phyloP scores from a whole-genome alignment of 2,113 vertebrate species.

The Mastomys natalensis region DNA sequence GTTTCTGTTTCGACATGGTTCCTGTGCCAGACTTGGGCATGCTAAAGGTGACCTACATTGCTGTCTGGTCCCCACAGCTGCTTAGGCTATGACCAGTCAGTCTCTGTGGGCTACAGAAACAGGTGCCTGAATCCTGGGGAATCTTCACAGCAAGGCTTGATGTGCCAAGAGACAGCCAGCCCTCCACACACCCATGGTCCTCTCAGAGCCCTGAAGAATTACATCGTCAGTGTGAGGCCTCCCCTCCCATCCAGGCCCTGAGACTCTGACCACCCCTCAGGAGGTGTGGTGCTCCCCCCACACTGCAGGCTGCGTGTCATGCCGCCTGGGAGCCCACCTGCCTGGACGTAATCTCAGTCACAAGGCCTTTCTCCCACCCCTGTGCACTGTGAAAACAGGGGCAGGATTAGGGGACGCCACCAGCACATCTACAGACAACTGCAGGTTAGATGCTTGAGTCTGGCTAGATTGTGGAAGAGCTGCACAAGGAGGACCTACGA shows the following conservation, averaged over 20 bases:
- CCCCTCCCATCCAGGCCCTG: too few species aligned
- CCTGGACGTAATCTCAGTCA: neutral
- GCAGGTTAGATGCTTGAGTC: neutral
- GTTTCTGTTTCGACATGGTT: conserved; percentile 3
- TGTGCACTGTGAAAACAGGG: neutral
- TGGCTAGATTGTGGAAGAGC: neutral
- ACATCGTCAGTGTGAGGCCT: neutral
- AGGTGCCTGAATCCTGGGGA: neutral
- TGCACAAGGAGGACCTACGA: too few species aligned
- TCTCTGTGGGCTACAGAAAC: neutral
- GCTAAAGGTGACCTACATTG: neutral
- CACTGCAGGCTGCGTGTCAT: neutral
- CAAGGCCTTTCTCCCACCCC: neutral
- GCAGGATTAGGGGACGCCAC: neutral
- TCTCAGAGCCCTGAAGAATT: neutral
- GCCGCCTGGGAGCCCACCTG: neutral
- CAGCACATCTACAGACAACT: neutral
- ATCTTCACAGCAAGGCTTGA: neutral
- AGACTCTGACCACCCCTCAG: neutral
- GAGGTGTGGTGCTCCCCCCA: neutral
- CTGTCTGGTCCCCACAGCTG: neutral
- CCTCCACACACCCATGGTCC: neutral
- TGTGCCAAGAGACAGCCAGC: fast-evolving
- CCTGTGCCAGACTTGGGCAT: neutral
- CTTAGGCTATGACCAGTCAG: neutral